Evolutionary conservation across 1,140 invertebrate genomes (phyloP), one percentile per base, ranked within the genome.

Genomic region (Liolophura sinensis): DNA sequence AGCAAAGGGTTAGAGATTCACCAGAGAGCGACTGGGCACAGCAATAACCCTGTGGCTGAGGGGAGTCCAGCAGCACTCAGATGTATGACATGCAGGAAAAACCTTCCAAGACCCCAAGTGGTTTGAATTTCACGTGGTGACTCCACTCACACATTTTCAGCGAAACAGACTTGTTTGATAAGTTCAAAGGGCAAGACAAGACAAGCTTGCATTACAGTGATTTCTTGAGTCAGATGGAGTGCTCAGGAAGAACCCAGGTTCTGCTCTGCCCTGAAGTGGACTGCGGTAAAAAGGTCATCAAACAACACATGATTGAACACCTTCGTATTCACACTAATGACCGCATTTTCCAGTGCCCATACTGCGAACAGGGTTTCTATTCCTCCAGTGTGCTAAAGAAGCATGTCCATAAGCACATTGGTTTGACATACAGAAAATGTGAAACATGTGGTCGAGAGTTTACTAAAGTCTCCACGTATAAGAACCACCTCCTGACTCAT

Each of bases 401-500:
- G n/a, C 83, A 85, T 66, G 60, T 81, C 1, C 58, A 77, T n/a
- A 69, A 71, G 48, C 81, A 83, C 67, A 67, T 81, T 27, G 78
- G 77, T 16, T 60, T 78, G 24, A 65, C 71, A 0, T 64, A 74
- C 12, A 71, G 72, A 31, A 72, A 69, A 31, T 82, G 80, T 69
- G 70, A 78, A 51, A 62, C 72, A 5, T 82, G 80, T 67, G 78
- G 78, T 0, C 76, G 76, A 51, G 72, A 74, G 25, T 82, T 77
- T 62, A 74, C 73, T n/a, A 78, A 78, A 54, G 61, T 69, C 14
- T 68, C 59, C 14, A 71, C 70, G 14, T 79, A 73, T 55, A 68
- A 67, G 31, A 66, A 71, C n/a, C 80, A 82, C 70, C 72, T 78
- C 68, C 62, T 60, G 27, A 63, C 72, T 18, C 78, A 81, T 67